Percentiles rank a stretch among this genome's conserved stretches.
These are phyloP conservation scores for Chesias legatella DNA, from an alignment of 2,888 invertebrate genomes.

Conservation along the genomic window DNA sequence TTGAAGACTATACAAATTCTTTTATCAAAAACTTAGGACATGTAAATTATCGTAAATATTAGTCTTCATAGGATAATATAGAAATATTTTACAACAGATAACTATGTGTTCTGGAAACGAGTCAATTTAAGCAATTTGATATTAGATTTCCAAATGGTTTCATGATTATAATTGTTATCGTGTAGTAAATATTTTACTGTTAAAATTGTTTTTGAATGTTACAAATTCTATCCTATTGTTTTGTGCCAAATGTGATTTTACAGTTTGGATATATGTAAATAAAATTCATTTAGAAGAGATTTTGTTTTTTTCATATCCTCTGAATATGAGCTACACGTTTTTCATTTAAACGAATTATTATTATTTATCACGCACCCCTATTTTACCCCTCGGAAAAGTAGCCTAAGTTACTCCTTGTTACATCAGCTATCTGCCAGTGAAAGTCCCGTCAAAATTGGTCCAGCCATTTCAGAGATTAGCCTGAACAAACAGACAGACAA, in stretches of 20 bases:
- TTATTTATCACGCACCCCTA: too few species aligned
- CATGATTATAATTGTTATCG: slow-evolving; percentile 36
- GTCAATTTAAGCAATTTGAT: slow-evolving; percentile 59
- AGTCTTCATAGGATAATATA: slow-evolving; percentile 9
- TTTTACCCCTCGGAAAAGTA: too few species aligned
- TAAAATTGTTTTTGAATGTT: slow-evolving; percentile 45
- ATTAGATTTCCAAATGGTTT: slow-evolving; percentile 31
- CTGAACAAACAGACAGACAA: too few species aligned
- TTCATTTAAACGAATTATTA: too few species aligned
- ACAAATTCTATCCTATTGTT: slow-evolving; percentile 39
- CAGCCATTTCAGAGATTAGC: too few species aligned
- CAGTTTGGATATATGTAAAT: slow-evolving; percentile 54
- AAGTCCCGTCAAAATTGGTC: too few species aligned
- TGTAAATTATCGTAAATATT: slow-evolving; percentile 20
- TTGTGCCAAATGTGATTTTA: slow-evolving; percentile 61
- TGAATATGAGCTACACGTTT: too few species aligned
- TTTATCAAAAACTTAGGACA: slow-evolving; percentile 16
- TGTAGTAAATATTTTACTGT: slow-evolving; percentile 46
- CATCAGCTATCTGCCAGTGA: too few species aligned
- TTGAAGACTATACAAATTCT: slow-evolving; percentile 7
- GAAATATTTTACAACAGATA: slow-evolving; percentile 29
- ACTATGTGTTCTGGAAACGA: slow-evolving; percentile 40
- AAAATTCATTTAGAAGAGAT: slow-evolving; percentile 45
- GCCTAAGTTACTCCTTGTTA: too few species aligned
- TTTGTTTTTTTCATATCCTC: slow-evolving; percentile 8